Base-by-base conservation (phyloP, 1,140 invertebrate species). In the Magallana angulata region DNA sequence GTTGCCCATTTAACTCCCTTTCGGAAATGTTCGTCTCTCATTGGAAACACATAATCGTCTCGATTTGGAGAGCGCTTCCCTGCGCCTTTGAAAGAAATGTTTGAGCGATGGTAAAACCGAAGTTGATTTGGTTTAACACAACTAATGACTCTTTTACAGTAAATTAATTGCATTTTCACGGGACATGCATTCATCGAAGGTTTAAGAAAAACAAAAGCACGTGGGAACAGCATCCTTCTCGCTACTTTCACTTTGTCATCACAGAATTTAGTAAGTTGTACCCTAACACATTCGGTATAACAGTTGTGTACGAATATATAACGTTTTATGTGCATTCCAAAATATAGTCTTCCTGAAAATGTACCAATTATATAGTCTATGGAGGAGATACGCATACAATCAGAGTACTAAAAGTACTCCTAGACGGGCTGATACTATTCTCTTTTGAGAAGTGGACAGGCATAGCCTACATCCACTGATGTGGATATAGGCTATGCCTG, bases 1-100 rank as follows among this genome's bases (percentile, higher is more conserved):
- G 68, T 71, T 30, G 68, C 18, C 8, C 12, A 30, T 12, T 30
- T 5, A 30, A 30, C 24, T 7, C 68, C 68, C 36, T 71, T 71
- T 30, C 68, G 18, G 18, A 18, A 12, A 9, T 18, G 11, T 36
- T 71, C 68, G 7, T 7, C 36, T 71, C 24, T 24, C 24, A 71
- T 30, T 71, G 68, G 68, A 71, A 71, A 71, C 24, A 71, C 68
- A 30, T 71, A 71, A 8, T 71, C 24, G 24, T 71, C 24, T 71
- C 24, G 7, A 5, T 7, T 24, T 71, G 68, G 24, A 30, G 36
- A 36, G 36, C 36, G 12, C 18, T 7, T 11, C 68, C 68, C 24
- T 36, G 24, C 30, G 11, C 24, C 24, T 71, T 71, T 18, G 14
- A 11, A 30, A 48, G 11, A 71, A 18, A 30, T 30, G 24, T 71